Evolutionary conservation across 2,888 invertebrate species (phyloP).

Genomic region (Pardosa pseudoannulata): DNA sequence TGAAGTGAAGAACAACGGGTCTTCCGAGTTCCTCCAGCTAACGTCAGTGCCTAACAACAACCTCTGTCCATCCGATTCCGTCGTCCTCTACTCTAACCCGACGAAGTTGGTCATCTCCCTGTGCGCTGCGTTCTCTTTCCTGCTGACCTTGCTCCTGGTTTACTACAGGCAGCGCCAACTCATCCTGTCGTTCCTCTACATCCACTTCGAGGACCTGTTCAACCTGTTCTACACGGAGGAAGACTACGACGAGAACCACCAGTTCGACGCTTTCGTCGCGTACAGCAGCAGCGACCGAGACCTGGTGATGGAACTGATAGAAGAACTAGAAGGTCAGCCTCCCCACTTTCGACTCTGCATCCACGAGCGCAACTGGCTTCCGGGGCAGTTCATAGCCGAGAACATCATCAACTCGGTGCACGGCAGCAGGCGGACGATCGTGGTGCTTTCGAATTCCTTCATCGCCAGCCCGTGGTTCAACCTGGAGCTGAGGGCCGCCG

Average conservation of each 20-base stretch:
- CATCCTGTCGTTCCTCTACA: slow-evolving; percentile 74
- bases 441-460: slow-evolving; percentile 74
- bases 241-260: slow-evolving; percentile 73
- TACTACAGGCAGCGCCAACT: slow-evolving; percentile 74
- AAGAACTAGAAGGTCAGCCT: slow-evolving; percentile 72
- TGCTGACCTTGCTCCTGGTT: slow-evolving; percentile 64
- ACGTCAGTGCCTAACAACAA: slow-evolving; percentile 21
- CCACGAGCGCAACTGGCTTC: slow-evolving; percentile 75
- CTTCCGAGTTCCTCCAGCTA: slow-evolving; percentile 15
- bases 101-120: slow-evolving; percentile 45
- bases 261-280: slow-evolving; percentile 74
- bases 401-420: slow-evolving; percentile 75
- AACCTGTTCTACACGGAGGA: slow-evolving; percentile 68
- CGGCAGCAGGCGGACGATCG: slow-evolving; percentile 74
- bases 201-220: slow-evolving; percentile 73
- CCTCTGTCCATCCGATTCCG: slow-evolving; percentile 13
- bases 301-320: slow-evolving; percentile 73
- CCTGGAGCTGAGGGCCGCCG: slow-evolving; percentile 74
- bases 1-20: slow-evolving; percentile 59
- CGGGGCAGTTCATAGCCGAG: slow-evolving; percentile 74
- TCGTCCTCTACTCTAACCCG: slow-evolving; percentile 6
- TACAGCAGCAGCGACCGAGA: slow-evolving; percentile 74
- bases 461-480: slow-evolving; percentile 74
- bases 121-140: slow-evolving; percentile 43
- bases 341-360: slow-evolving; percentile 74